Conservation (phyloP, 2,113 vertebrate genomes). For the Ondatra zibethicus region DNA sequence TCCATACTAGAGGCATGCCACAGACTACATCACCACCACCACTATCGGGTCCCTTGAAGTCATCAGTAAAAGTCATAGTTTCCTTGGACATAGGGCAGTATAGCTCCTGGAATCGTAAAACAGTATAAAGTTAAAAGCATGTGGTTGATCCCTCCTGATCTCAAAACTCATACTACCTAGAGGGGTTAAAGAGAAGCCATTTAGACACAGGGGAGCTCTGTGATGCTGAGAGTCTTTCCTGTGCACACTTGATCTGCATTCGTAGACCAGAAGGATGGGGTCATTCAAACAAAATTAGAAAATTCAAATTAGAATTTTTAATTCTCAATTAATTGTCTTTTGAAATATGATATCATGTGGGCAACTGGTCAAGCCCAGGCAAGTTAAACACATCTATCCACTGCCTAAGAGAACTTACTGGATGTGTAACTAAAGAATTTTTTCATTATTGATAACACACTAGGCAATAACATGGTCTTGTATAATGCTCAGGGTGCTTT, state of each 20-base stretch:
- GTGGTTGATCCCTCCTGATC: neutral
- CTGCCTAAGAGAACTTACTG: neutral
- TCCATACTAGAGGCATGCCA: neutral
- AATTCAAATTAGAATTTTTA: conserved; percentile 2
- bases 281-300: neutral
- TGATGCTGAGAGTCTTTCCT: neutral
- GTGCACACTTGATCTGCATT: neutral
- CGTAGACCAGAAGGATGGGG: neutral
- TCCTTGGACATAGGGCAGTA: neutral
- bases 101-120: neutral
- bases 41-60: neutral
- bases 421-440: neutral
- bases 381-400: neutral
- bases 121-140: neutral
- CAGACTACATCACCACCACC: neutral
- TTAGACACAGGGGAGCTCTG: neutral
- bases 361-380: neutral
- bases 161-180: neutral
- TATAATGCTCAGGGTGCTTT: neutral
- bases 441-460: neutral
- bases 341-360: neutral
- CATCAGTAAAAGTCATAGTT: neutral
- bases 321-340: neutral
- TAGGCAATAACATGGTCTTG: neutral
- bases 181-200: neutral